Base-by-base conservation (phyloP, 2,888 invertebrate species). In the Bombyx huttoni region DNA sequence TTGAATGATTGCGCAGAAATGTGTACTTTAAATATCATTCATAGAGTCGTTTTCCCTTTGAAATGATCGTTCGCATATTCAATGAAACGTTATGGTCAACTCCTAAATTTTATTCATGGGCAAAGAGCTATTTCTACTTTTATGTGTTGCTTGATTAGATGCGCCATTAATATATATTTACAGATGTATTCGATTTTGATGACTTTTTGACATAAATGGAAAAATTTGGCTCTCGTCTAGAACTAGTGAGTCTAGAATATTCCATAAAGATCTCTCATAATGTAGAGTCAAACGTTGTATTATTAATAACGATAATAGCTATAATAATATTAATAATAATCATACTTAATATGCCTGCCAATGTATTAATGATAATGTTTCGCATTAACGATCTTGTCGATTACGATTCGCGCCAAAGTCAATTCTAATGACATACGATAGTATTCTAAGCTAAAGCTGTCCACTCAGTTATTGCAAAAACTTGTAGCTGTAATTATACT, bases 51-150 rank as follows among this genome's bases (percentile, higher is more conserved):
- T 52, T 54, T 49, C 7, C 12, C 35, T n/a, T 49, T 35, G 9
- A 45, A 14, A 50, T 46, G 1, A 5, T 10, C 48, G 48, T 33
- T 48, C 56, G 51, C 54, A 56, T 56, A 59, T 64, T 67, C 67
- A 61, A 67, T 70, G 24, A 40, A 40, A 40, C 40, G 40, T 40
- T 40, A 40, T 40, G 40, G 40, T 40, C 40, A 40, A 70, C 70
- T 68, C 73, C 70, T 73, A 70, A 68, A 67, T 70, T 61, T 62
- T 67, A 65, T 67, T 62, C 64, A 70, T 65, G 71, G 61, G 71
- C 70, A 72, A 73, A 68, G 62, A 57, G 58, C 54, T 62, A 59
- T 65, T 60, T 62, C 55, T 56, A 61, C 61, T 40, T 40, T 40
- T 40, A 40, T 40, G 2, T 40, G 9, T 8, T 2, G 40, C 40